phyloP scores from a whole-genome alignment of 2,113 vertebrate genomes.

The Athene noctua region DNA sequence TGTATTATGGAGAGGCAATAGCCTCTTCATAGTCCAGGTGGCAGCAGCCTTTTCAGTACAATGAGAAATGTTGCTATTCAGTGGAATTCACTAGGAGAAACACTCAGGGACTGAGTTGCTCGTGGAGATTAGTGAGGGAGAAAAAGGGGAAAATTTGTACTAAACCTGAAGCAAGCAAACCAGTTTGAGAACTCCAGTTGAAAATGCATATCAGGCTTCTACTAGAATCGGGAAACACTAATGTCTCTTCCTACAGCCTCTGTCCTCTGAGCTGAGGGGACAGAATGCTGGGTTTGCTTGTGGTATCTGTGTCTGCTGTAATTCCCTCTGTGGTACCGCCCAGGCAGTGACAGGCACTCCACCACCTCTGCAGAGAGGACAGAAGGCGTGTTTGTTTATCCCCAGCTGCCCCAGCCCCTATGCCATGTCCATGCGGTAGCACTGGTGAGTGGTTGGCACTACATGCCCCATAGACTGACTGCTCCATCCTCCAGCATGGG shows the following conservation, averaged over 20 bases:
- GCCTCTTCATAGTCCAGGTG: slow-evolving; percentile 23
- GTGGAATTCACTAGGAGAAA: background rate
- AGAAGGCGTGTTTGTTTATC: background rate
- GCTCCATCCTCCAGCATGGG: background rate
- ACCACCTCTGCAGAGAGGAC: background rate
- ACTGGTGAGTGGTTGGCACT: background rate
- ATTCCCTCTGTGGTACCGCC: background rate
- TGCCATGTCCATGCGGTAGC: fast-evolving
- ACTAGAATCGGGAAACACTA: background rate
- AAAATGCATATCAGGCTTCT: background rate
- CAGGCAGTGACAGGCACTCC: background rate
- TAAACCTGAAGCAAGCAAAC: background rate
- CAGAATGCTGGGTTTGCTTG: background rate
- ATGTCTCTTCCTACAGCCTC: background rate
- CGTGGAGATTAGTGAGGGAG: background rate
- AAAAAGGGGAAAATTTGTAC: background rate
- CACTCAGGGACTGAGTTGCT: background rate
- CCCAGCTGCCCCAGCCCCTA: fast-evolving
- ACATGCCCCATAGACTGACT: fast-evolving
- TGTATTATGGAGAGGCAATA: slow-evolving; percentile 26
- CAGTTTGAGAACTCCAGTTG: background rate
- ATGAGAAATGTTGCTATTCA: background rate
- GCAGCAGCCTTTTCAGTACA: slow-evolving; percentile 38
- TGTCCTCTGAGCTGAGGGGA: background rate
- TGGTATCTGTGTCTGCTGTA: background rate